These are phyloP conservation scores for Callospermophilus lateralis DNA, from an alignment of 2,113 vertebrate genomes.

Conservation along the genomic window DNA sequence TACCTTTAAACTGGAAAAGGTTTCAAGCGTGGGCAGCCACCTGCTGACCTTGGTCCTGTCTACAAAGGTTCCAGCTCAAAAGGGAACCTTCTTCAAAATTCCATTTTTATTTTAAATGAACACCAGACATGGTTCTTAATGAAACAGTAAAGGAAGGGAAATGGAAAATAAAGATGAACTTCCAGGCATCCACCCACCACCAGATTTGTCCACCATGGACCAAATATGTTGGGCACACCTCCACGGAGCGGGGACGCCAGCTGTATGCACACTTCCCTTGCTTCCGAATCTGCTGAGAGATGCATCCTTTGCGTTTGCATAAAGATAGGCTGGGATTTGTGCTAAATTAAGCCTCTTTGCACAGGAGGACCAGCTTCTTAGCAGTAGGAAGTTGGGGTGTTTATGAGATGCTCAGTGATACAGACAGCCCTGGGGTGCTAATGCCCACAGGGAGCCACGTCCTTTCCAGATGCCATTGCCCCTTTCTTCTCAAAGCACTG, in stretches of 20 bases:
- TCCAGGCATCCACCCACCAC: not conserved
- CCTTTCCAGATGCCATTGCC: not conserved
- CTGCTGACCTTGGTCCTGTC: too few species aligned
- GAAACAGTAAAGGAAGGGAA: not conserved
- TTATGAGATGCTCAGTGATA: not conserved
- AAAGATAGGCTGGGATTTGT: not conserved
- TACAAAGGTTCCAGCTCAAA: not conserved
- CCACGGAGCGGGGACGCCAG: rapidly evolving
- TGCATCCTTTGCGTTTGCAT: too few species aligned
- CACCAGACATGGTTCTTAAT: not conserved
- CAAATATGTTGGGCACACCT: not conserved
- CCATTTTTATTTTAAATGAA: not conserved
- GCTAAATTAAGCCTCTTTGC: not conserved
- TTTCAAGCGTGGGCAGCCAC: too few species aligned
- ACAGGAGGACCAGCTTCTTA: not conserved
- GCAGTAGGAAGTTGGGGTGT: not conserved
- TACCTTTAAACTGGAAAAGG: too few species aligned
- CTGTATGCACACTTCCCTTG: rapidly evolving
- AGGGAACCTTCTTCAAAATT: not conserved
- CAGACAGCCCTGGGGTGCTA: rapidly evolving
- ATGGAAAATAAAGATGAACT: not conserved
- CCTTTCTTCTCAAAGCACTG: not conserved
- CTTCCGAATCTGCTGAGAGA: not conserved
- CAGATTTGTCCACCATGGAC: rapidly evolving
- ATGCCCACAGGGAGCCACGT: rapidly evolving